Base-by-base conservation (phyloP, 2,113 vertebrate species). In the Antigone vipio region DNA sequence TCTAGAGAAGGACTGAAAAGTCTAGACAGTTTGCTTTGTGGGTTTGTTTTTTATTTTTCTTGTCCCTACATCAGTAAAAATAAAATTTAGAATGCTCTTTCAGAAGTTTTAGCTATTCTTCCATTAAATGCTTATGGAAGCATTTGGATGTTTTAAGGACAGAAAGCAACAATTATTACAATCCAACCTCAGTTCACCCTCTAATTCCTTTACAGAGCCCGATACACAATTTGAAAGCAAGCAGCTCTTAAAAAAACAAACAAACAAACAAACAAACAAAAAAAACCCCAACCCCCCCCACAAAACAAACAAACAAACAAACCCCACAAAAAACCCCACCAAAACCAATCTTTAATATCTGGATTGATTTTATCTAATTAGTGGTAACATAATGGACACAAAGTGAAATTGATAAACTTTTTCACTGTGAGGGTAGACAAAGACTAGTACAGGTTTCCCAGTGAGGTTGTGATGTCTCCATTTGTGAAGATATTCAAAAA, bases 271-370 rank as follows among this genome's bases (percentile, higher is more conserved):
- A 49, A 72, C n/a, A n/a, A n/a, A n/a, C n/a, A n/a, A n/a, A n/a
- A n/a, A n/a, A n/a, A n/a, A 29, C 45, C 16, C 45, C 0, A 9
- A 9, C 35, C 35, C 35, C 35, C 35, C 38, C 38, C 38, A 29
- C 23, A 27, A 27, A 52, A 52, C 50, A 23, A 50, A 42, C 40
- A 42, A 42, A 42, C 10, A 42, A 42, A 12, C 11, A 22, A 49
- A 9, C 4, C 50, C 12, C 3, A 6, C 11, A 45, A n/a, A 49
- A 73, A 35, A 1, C 0, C 0, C 13, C 5, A 49, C 1, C 16
- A 60, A 42, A 66, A 15, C 8, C 7, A 49, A 8, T 38, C n/a
- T 68, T 68, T 32, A 45, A 22, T 66, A 76, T 34, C 27, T 59
- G 3, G 22, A 59, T 5, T 56, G 17, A 38, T 18, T 44, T 67